phyloP scores from a whole-genome alignment of 2,797 vertebrate species.

The Stomatorhinus walkeri region DNA sequence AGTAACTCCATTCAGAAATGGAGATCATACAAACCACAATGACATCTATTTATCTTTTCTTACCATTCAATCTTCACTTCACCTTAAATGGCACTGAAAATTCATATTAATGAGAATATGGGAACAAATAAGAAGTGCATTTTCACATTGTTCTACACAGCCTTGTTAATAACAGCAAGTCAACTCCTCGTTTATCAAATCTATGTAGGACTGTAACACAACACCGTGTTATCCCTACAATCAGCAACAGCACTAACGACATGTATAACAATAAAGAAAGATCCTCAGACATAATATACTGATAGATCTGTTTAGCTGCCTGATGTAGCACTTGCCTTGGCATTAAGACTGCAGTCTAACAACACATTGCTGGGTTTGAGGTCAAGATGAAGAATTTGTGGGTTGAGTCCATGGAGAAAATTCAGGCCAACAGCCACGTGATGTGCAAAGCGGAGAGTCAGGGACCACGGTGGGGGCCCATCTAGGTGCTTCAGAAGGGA shows the following conservation, averaged over 20 bases:
- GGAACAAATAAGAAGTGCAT: not conserved
- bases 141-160: not conserved
- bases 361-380: slow-evolving; percentile 68
- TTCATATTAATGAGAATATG: not conserved
- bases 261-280: not conserved
- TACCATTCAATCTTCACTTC: not conserved
- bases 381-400: slow-evolving; percentile 61
- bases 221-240: not conserved
- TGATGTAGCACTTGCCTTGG: slow-evolving; percentile 47
- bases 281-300: not conserved
- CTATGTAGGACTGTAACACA: not conserved
- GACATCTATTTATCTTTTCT: not conserved
- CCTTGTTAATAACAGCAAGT: not conserved
- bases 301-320: not conserved
- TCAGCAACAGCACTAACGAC: not conserved
- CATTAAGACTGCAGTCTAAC: slow-evolving; percentile 51
- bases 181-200: not conserved
- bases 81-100: not conserved
- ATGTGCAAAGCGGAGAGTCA: slow-evolving; percentile 53
- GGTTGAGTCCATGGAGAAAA: slow-evolving; percentile 56
- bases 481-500: slow-evolving; percentile 39
- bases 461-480: slow-evolving; percentile 43
- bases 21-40: not conserved
- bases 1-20: not conserved
- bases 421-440: slow-evolving; percentile 64